phyloP scores from a whole-genome alignment of 2,888 invertebrate genomes.

The Tethea ocularis region DNA sequence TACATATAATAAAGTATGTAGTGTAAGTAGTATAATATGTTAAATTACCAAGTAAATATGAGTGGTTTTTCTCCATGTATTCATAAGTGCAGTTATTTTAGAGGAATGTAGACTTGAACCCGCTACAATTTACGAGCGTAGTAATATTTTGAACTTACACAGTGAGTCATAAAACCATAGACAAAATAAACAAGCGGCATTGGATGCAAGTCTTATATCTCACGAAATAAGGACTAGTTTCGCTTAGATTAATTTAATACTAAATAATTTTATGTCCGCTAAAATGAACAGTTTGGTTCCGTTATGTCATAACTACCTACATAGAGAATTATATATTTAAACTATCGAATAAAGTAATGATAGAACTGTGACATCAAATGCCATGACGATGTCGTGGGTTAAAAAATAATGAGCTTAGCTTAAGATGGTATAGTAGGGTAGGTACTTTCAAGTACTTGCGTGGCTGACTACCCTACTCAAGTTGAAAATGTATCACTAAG shows the following conservation, averaged over 20 bases:
- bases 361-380: too few species aligned
- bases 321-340: not conserved
- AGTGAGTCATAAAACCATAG: conserved; percentile 6
- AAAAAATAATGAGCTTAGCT: too few species aligned
- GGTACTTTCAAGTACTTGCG: too few species aligned
- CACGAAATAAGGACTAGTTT: not conserved
- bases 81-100: not conserved
- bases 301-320: not conserved
- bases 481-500: too few species aligned
- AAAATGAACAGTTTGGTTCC: not conserved
- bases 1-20: too few species aligned
- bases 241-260: not conserved
- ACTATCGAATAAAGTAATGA: not conserved
- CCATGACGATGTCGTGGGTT: too few species aligned
- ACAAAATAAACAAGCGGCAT: not conserved
- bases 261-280: not conserved
- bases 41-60: not conserved
- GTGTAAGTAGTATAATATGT: not conserved
- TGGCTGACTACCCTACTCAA: too few species aligned
- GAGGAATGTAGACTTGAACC: not conserved
- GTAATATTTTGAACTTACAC: conserved; percentile 5
- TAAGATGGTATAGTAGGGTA: too few species aligned
- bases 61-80: not conserved
- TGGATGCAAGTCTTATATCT: not conserved
- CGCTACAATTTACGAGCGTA: conserved; percentile 7